Percentiles rank a stretch among this genome's conserved stretches.
Evolutionary conservation across 1,140 invertebrate species (phyloP).

Genomic region (Sesamia nonagrioides): DNA sequence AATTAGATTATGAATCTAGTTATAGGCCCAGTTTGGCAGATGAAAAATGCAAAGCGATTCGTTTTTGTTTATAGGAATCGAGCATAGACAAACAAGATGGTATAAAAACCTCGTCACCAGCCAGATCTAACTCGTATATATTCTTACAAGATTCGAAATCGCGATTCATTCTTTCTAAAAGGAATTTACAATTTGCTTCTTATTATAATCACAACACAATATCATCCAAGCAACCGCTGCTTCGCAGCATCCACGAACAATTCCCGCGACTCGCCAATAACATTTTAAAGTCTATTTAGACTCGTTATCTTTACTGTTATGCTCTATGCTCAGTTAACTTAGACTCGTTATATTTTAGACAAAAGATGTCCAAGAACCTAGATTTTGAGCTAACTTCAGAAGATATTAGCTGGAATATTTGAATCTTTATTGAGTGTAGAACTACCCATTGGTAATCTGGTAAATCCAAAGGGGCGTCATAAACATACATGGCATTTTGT

Average conservation of each 20-base stretch:
- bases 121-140: too few species aligned
- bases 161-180: not conserved
- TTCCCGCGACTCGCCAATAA: constrained; percentile 52
- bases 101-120: too few species aligned
- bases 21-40: too few species aligned
- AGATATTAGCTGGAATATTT: not conserved
- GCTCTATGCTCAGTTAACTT: constrained; percentile 37
- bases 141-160: not conserved
- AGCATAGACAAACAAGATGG: too few species aligned
- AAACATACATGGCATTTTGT: too few species aligned
- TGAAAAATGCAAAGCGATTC: too few species aligned
- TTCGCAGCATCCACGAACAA: not conserved
- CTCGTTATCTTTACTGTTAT: constrained; percentile 54
- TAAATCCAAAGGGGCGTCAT: too few species aligned
- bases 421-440: too few species aligned
- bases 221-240: not conserved
- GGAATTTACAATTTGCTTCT: not conserved
- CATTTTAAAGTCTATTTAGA: constrained; percentile 57
- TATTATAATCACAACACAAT: not conserved
- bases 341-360: constrained; percentile 49
- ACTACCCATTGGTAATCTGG: too few species aligned
- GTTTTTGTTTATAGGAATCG: too few species aligned
- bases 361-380: constrained; percentile 49
- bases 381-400: not conserved
- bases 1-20: too few species aligned